Conservation (phyloP, 2,797 vertebrate genomes). For the Macropodus opercularis region DNA sequence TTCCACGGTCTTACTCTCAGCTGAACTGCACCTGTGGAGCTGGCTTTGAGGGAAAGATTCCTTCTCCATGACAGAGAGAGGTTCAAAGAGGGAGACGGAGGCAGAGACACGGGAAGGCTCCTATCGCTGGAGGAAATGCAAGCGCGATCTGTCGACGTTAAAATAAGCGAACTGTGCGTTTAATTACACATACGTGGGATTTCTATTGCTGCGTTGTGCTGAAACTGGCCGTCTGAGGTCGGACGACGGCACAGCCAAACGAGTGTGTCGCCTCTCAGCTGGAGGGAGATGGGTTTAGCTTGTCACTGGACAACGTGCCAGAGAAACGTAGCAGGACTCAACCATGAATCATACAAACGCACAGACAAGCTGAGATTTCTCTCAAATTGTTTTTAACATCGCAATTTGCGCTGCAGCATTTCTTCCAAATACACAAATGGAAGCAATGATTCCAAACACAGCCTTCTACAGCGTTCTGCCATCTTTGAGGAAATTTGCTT, state of each 20-base stretch:
- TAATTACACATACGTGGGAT: slow-evolving; percentile 37
- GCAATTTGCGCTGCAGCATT: not conserved
- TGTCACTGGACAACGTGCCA: not conserved
- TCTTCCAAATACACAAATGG: not conserved
- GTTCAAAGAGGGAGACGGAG: slow-evolving; percentile 49
- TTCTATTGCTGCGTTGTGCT: slow-evolving; percentile 13
- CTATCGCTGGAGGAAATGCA: slow-evolving; percentile 25
- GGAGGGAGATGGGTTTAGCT: slow-evolving; percentile 4
- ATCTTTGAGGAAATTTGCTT: too few species aligned
- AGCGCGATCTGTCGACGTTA: slow-evolving; percentile 18
- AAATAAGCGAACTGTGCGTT: not conserved
- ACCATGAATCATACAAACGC: not conserved
- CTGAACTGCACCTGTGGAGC: slow-evolving; percentile 72
- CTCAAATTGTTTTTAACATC: too few species aligned
- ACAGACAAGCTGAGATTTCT: not conserved
- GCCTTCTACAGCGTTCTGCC: too few species aligned
- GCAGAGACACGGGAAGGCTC: slow-evolving; percentile 11
- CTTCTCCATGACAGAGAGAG: slow-evolving; percentile 62
- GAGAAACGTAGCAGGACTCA: not conserved
- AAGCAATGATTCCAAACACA: too few species aligned
- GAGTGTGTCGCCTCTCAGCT: slow-evolving; percentile 21
- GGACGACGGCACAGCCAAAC: too few species aligned
- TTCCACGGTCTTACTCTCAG: slow-evolving; percentile 52
- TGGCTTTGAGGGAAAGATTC: slow-evolving; percentile 66
- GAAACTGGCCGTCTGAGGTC: slow-evolving; percentile 12